phyloP scores from a whole-genome alignment of 2,113 vertebrate genomes.

The Canis aureus region DNA sequence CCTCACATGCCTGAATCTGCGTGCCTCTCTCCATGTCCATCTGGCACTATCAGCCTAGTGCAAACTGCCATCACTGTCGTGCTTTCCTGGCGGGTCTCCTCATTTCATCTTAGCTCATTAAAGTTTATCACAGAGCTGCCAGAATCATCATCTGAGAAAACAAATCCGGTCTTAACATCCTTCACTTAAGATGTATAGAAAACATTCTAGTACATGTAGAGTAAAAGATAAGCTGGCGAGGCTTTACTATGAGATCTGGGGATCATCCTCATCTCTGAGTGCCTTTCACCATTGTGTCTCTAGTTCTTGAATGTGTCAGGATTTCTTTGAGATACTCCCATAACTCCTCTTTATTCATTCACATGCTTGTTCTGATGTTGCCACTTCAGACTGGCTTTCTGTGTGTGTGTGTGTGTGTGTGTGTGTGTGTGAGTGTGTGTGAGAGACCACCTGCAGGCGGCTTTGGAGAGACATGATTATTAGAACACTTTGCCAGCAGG shows the following conservation, averaged over 20 bases:
- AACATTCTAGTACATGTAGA: slow-evolving; percentile 14
- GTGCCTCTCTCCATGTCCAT: not conserved
- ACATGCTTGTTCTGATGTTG: not conserved
- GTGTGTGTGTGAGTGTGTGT: too few species aligned
- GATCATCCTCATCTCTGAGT: not conserved
- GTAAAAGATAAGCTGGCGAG: not conserved
- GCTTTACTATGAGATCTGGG: not conserved
- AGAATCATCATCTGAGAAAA: slow-evolving; percentile 6
- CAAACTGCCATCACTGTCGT: not conserved
- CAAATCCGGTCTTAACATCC: not conserved
- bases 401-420: not conserved
- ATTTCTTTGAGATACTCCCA: not conserved
- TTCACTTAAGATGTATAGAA: not conserved
- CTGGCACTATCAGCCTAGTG: not conserved
- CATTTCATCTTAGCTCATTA: not conserved
- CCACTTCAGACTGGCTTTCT: not conserved
- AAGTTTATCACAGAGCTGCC: not conserved
- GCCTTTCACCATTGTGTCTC: not conserved
- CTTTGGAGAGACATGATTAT: not conserved
- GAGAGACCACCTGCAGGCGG: too few species aligned
- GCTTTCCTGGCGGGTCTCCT: not conserved
- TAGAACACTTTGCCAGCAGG: slow-evolving; percentile 43
- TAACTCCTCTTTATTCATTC: not conserved
- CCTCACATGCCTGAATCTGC: not conserved
- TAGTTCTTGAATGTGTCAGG: not conserved